Conservation (phyloP, 2,888 invertebrate species). For the Drosophila sordidapex region DNA sequence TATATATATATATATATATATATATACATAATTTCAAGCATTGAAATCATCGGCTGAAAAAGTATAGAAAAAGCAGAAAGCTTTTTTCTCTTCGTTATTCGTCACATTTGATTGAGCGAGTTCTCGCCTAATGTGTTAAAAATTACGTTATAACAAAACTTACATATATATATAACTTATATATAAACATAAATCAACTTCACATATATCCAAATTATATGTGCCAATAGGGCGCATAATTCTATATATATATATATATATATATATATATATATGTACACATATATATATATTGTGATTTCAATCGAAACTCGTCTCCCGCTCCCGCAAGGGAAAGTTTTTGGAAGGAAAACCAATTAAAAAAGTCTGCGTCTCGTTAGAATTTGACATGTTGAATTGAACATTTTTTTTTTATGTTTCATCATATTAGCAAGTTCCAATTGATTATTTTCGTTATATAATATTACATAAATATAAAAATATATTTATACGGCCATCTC, state of each 20-base stretch:
- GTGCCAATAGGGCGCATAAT: slow-evolving; percentile 10
- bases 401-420: slow-evolving; percentile 26
- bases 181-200: slow-evolving; percentile 38
- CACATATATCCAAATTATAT: slow-evolving; percentile 6
- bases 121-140: slow-evolving; percentile 38
- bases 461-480: slow-evolving; percentile 58
- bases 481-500: slow-evolving; percentile 61
- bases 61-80: slow-evolving; percentile 26
- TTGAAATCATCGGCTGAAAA: slow-evolving; percentile 40
- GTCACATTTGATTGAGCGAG: slow-evolving; percentile 21
- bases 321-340: slow-evolving; percentile 37
- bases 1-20: slow-evolving; percentile 23
- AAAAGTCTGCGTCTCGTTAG: slow-evolving; percentile 71
- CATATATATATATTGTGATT: slow-evolving; percentile 61
- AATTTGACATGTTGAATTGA: slow-evolving; percentile 70
- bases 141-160: slow-evolving; percentile 44
- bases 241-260: slow-evolving; percentile 37
- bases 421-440: slow-evolving; percentile 43
- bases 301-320: slow-evolving; percentile 74
- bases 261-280: slow-evolving; percentile 13
- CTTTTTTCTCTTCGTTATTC: slow-evolving; percentile 32
- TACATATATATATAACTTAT: slow-evolving; percentile 36
- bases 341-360: slow-evolving; percentile 61
- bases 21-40: slow-evolving; percentile 18
- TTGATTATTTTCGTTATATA: slow-evolving; percentile 65